phyloP scores from a whole-genome alignment of 1,140 invertebrate species.

The Nomia melanderi region DNA sequence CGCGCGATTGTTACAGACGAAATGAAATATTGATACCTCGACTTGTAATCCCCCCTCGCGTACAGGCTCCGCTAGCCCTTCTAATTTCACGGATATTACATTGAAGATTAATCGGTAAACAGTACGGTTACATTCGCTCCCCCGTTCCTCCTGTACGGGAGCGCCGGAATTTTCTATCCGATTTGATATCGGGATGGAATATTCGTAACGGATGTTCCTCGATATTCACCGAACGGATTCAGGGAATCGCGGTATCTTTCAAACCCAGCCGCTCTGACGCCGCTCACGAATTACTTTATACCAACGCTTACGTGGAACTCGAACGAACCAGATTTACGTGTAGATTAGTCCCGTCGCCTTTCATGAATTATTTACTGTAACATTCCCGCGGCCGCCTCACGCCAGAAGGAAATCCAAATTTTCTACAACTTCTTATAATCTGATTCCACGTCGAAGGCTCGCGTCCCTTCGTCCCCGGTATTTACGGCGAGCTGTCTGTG shows the following conservation, averaged over 20 bases:
- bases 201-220: not conserved
- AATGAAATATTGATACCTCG: not conserved
- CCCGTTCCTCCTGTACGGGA: no score
- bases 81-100: no score
- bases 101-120: no score
- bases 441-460: constrained; percentile 18
- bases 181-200: not conserved
- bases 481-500: not conserved
- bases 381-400: not conserved
- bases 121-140: no score
- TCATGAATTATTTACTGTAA: constrained; percentile 38
- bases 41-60: not conserved
- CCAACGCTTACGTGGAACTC: not conserved
- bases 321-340: constrained; percentile 12
- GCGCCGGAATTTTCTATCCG: not conserved
- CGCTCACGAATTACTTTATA: not conserved
- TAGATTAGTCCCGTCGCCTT: not conserved
- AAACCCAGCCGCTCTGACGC: no score
- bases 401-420: constrained; percentile 12
- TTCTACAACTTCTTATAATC: constrained; percentile 21
- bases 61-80: no score
- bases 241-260: not conserved
- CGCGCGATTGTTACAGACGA: not conserved
- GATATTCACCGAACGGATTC: not conserved
- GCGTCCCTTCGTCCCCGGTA: not conserved